Base-by-base conservation (phyloP, 2,797 vertebrate genomes). In the Craterocephalus amniculus region DNA sequence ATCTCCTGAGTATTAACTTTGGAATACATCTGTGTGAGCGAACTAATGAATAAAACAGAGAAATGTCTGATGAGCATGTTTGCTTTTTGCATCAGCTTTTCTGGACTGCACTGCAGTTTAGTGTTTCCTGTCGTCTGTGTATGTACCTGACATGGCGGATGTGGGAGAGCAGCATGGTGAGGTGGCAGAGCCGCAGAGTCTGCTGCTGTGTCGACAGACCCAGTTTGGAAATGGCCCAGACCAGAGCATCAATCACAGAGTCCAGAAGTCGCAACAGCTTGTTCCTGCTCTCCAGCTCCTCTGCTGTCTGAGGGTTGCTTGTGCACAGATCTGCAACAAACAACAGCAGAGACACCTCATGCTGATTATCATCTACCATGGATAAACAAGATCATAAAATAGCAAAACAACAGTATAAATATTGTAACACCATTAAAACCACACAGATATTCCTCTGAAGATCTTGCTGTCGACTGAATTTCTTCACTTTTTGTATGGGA, bases 141-240 rank as follows among this genome's bases (percentile, higher is more conserved):
- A 34, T 20, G 27, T 94, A 99, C 97, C 97, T 98, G 82, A 96
- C 92, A 0, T 99, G 97, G 29, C 97, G 94, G 83, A 99, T 93
- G 0, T 99, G 98, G 5, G 98, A 99, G 1, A 99, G 96, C 61
- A 99, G 93, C 97, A 98, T 97, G 81, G 98, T 89, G 66, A 99
- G 88, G 48, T 98, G 97, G 6, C 96, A 96, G 55, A 99, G 92
- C 2, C 97, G 96, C 0, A 95, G 87, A 0, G 96, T 96, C 89
- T 98, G 97, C 90, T 99, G 96, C 82, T 96, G 96, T 0, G 91
- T 89, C 3, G 96, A 92, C 78, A 98, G 86, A 0, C 97, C 97
- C 0, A 95, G 96, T 80, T 94, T 96, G 22, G 95, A 95, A 16
- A 99, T 99, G 72, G 96, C 95, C 97, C 97, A 99, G 83, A 98